Evolutionary conservation across 1,140 invertebrate genomes (phyloP), one percentile per base, ranked within the genome.

Genomic region (Theocolax elegans): DNA sequence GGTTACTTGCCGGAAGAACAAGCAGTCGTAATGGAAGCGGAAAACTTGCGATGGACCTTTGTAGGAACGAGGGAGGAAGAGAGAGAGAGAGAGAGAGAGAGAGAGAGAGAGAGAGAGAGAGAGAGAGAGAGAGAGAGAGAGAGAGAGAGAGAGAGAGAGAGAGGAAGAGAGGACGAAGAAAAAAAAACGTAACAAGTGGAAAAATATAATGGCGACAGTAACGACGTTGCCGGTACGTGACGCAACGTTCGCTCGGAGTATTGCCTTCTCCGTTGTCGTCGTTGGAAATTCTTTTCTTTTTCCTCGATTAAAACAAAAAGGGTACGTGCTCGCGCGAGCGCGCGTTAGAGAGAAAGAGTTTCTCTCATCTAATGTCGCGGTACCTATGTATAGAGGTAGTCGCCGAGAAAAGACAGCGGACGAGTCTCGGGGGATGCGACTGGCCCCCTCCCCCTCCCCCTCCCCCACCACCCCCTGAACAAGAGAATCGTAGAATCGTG

Each of bases 161-260:
- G 21, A 40, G 59, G 59, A 23, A 27, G 38, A 58, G 46, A 62
- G 49, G 49, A 44, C 19, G 51, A 58, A 62, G 40, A 38, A 38
- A 38, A n/a, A 53, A 51, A 64, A 71, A 58, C 49, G 64, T 44
- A 65, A 54, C 27, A 71, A 54, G 66, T 58, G 40, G 31, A 71
- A 67, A 65, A 58, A 66, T 64, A 73, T 62, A 71, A 67, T 68
- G 58, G 66, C 44, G 49, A 42, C 42, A 58, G 69, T 53, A 65
- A 71, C 46, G 67, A 69, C 38, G 46, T 44, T 31, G 58, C 21
- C 13, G 35, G 38, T 60, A 69, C 58, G 67, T 62, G 67, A 69
- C 19, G 25, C 44, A 60, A 53, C 53, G 38, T 13, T 44, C 49
- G 64, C 48, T 29, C 51, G 12, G 40, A 49, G 35, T 59, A 59